phyloP scores from a whole-genome alignment of 2,888 invertebrate genomes.

The Heterodera filipjevi region DNA sequence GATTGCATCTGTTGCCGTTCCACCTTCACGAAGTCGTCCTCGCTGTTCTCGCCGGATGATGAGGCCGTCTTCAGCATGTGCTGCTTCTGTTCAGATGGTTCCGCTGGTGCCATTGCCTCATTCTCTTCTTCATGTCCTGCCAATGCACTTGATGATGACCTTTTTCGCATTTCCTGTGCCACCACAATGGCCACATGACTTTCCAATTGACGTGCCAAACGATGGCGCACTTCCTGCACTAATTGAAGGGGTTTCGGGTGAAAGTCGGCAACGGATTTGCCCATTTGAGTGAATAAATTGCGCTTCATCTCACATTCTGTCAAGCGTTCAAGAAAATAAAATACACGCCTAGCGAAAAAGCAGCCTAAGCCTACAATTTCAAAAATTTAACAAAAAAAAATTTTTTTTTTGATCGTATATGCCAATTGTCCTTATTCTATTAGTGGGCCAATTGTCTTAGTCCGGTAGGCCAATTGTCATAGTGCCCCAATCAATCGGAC shows the following conservation, averaged over 20 bases:
- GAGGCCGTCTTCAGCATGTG: slow-evolving; percentile 33
- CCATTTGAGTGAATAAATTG: neutral
- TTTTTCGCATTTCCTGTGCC: slow-evolving; percentile 26
- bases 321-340: neutral
- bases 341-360: too few relatives aligned
- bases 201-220: slow-evolving; percentile 26
- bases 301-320: neutral
- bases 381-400: too few relatives aligned
- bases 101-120: neutral
- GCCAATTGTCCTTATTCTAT: too few relatives aligned
- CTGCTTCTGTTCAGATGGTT: neutral
- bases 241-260: neutral
- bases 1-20: slow-evolving; percentile 37
- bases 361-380: too few relatives aligned
- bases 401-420: too few relatives aligned
- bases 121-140: slow-evolving; percentile 36
- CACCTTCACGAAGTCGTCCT: slow-evolving; percentile 47
- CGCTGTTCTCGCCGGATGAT: slow-evolving; percentile 43
- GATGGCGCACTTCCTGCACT: slow-evolving; percentile 23
- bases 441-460: too few relatives aligned
- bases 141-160: slow-evolving; percentile 29
- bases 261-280: neutral
- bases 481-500: neutral
- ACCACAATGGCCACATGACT: slow-evolving; percentile 23
- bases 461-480: too few relatives aligned